Evolutionary conservation across 2,113 vertebrate species (phyloP).

Genomic region (Neolamprologus fasciatus): DNA sequence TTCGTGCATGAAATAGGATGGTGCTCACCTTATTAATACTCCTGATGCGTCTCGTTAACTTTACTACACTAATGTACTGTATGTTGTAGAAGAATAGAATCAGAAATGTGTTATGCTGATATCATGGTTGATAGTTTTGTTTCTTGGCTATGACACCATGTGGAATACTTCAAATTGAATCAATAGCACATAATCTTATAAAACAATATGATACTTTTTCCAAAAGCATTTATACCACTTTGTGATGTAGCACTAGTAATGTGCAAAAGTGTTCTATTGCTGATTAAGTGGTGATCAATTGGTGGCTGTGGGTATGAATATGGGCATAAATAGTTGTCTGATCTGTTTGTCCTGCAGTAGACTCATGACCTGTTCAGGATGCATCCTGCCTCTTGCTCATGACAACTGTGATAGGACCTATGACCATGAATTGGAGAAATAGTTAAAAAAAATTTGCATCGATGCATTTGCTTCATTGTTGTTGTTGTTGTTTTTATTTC

Average conservation of each 20-base stretch:
- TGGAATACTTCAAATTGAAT: background rate
- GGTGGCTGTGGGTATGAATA: background rate
- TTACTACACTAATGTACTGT: background rate
- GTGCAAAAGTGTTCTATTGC: background rate
- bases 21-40: slow-evolving; percentile 30
- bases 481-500: background rate
- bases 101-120: background rate
- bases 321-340: background rate
- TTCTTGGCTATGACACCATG: background rate
- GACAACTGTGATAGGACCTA: background rate
- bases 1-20: slow-evolving; percentile 36
- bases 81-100: background rate
- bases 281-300: background rate
- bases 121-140: background rate
- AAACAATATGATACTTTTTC: background rate
- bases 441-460: accelerated
- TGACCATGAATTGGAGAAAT: background rate
- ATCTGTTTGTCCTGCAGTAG: background rate
- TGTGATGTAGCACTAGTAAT: background rate
- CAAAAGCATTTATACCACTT: background rate
- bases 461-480: background rate
- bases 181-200: background rate
- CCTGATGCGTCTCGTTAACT: background rate
- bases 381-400: background rate
- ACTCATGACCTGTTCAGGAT: background rate